These are phyloP conservation scores for Hoplias malabaricus DNA, from an alignment of 2,113 vertebrate species.

Conservation along the genomic window DNA sequence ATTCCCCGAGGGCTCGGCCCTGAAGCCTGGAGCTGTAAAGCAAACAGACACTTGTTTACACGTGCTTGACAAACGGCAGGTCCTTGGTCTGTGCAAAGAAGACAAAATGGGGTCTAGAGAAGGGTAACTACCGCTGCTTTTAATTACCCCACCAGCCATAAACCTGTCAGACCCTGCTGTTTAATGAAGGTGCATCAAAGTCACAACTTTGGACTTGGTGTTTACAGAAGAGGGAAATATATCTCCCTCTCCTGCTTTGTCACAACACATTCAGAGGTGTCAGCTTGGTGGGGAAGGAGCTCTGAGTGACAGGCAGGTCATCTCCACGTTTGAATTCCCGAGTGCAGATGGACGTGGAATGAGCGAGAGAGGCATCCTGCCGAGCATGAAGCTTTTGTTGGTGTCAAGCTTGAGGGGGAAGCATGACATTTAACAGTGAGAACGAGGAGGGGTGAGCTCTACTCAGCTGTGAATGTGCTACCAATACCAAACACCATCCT, in stretches of 20 bases:
- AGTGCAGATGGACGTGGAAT: constrained; percentile 59
- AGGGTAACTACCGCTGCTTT: constrained; percentile 64
- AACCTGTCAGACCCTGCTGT: constrained; percentile 56
- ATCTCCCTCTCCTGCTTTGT: constrained; percentile 48
- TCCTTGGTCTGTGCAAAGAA: constrained; percentile 54
- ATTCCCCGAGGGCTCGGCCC: constrained; percentile 42
- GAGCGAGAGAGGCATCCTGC: constrained; percentile 55
- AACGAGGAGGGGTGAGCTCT: constrained; percentile 9
- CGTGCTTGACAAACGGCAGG: constrained; percentile 63
- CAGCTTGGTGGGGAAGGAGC: constrained; percentile 32
- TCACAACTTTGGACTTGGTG: constrained; percentile 51
- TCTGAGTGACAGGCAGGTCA: constrained; percentile 50
- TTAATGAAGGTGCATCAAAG: constrained; percentile 66
- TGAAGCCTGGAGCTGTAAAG: constrained; percentile 55
- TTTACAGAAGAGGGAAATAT: constrained; percentile 56
- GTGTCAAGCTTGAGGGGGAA: constrained; percentile 55
- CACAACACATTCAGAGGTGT: constrained; percentile 47
- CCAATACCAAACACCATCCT: not conserved
- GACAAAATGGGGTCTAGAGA: constrained; percentile 60
- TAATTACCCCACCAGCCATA: constrained; percentile 70
- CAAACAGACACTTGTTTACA: constrained; percentile 64
- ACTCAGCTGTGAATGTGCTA: not conserved
- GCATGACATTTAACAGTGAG: constrained; percentile 66
- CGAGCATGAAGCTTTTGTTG: constrained; percentile 53
- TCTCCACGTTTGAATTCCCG: constrained; percentile 62